Evolutionary conservation across 2,888 invertebrate genomes (phyloP), one percentile per base, ranked within the genome.

Genomic region (Hydrotaea cyrtoneurina): DNA sequence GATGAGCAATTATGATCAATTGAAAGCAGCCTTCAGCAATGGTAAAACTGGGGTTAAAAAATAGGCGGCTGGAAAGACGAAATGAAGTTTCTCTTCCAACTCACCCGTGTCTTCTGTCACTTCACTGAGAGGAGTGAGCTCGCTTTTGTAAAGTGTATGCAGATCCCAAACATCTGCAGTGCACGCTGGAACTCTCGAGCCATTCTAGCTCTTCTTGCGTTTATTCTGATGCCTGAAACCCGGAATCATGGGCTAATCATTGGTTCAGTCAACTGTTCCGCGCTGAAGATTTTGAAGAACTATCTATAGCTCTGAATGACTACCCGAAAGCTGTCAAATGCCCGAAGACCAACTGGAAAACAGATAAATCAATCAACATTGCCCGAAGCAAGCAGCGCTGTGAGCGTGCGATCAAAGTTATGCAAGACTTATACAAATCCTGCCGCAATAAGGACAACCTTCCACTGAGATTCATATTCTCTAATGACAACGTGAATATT

Each of bases 381-480:
- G 53, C 53, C 7, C 53, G 53, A 53, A 53, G 53, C 53, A 53
- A 53, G 5, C 57, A 57, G 7, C 23, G 57, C 57, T 21, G 57
- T 57, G 57, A 23, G 57, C 57, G 57, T 57, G 57, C 57, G 57
- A 57, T 57, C 57, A 57, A 57, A 57, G 57, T 23, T 57, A 57
- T 57, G 57, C 57, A 57, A 57, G 57, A 19, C 57, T 23, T 57
- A 57, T 57, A 57, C 13, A 19, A 62, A 10, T 62, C n/a, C 62
- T 19, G 53, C 17, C 17, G 53, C 17, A 53, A 53, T 19, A 17
- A 53, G 53, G 43, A 8, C 43, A 43, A 43, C 15, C 43, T 43
- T 13, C 43, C 43, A 43, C 43, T 43, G 43, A 43, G 43, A 43
- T 43, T 43, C 43, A 43, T 11, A 7, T 13, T 43, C 43, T 43